Evolutionary conservation across 2,797 vertebrate genomes (phyloP).

Genomic region (Phoxinus dragarum): DNA sequence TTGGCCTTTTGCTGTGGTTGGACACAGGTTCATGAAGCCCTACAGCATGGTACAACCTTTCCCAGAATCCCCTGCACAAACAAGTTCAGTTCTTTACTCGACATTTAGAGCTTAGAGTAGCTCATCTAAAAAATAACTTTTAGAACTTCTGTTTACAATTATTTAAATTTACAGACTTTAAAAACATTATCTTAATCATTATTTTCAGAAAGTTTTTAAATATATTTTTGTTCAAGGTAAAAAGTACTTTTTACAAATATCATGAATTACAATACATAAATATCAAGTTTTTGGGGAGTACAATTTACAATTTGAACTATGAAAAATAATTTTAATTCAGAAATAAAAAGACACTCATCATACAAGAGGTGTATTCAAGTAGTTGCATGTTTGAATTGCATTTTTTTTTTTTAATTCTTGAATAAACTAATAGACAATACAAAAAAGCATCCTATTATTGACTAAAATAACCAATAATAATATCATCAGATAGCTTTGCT

Average conservation of each 20-base stretch:
- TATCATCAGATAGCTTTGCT: too few species aligned
- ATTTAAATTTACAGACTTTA: slow-evolving; percentile 15
- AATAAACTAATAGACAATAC: too few species aligned
- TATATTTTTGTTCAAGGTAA: neutral
- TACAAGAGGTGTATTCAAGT: neutral
- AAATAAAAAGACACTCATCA: neutral
- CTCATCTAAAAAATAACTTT: slow-evolving; percentile 68
- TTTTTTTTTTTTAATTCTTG: too few species aligned
- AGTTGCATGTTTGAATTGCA: neutral
- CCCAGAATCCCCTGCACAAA: slow-evolving; percentile 75
- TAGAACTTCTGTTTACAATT: slow-evolving; percentile 18
- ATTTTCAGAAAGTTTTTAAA: neutral
- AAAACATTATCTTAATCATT: neutral
- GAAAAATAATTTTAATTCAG: neutral
- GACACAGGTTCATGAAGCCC: slow-evolving; percentile 62
- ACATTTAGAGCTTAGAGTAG: slow-evolving; percentile 45
- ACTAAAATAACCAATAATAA: too few species aligned
- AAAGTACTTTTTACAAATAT: neutral
- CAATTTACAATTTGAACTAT: neutral
- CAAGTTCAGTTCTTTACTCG: slow-evolving; percentile 78
- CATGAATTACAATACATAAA: neutral
- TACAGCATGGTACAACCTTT: slow-evolving; percentile 65
- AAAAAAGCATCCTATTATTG: too few species aligned
- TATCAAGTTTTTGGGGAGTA: neutral
- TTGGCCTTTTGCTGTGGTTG: slow-evolving; percentile 63